These are phyloP conservation scores for Standfussiana lucernea DNA, from an alignment of 2,888 invertebrate genomes.

Conservation along the genomic window DNA sequence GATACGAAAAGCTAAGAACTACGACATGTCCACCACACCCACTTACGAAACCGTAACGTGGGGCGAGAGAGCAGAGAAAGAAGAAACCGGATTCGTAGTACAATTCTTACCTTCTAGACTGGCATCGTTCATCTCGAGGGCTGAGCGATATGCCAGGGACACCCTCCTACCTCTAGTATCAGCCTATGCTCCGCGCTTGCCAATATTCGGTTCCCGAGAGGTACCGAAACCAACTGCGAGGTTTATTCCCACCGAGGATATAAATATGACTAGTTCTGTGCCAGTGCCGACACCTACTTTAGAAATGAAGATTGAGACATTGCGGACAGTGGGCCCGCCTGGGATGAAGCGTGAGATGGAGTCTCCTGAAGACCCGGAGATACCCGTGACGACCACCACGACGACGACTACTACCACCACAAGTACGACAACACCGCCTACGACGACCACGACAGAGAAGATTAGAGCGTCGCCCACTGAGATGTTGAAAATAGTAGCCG, in stretches of 20 bases:
- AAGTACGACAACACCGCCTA: conserved; percentile 69
- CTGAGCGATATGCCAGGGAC: conserved; percentile 95
- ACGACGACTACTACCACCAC: conserved; percentile 78
- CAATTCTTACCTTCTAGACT: conserved; percentile 95
- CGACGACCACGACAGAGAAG: conserved; percentile 78
- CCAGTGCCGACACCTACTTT: conserved; percentile 87
- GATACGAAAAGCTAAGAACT: conserved; percentile 85
- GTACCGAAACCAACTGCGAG: conserved; percentile 89
- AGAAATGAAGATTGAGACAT: conserved; percentile 88
- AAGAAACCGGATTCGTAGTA: conserved; percentile 91
- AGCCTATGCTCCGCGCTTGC: conserved; percentile 94
- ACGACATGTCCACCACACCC: conserved; percentile 84
- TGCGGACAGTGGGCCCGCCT: conserved; percentile 86
- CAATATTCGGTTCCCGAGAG: conserved; percentile 89
- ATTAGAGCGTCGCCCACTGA: conserved; percentile 82
- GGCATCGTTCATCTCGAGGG: conserved; percentile 95
- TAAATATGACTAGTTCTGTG: conserved; percentile 81
- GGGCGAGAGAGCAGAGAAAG: conserved; percentile 82
- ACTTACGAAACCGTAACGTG: conserved; percentile 81
- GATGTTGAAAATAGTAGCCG: conserved; percentile 83
- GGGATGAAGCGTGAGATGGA: conserved; percentile 84
- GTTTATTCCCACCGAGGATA: conserved; percentile 91
- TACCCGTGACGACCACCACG: conserved; percentile 77
- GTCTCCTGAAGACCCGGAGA: conserved; percentile 85
- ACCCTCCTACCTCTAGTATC: conserved; percentile 94